Percentiles rank a stretch among this genome's conserved stretches.
Conservation (phyloP, 2,797 vertebrate genomes). For the Lerista edwardsae region DNA sequence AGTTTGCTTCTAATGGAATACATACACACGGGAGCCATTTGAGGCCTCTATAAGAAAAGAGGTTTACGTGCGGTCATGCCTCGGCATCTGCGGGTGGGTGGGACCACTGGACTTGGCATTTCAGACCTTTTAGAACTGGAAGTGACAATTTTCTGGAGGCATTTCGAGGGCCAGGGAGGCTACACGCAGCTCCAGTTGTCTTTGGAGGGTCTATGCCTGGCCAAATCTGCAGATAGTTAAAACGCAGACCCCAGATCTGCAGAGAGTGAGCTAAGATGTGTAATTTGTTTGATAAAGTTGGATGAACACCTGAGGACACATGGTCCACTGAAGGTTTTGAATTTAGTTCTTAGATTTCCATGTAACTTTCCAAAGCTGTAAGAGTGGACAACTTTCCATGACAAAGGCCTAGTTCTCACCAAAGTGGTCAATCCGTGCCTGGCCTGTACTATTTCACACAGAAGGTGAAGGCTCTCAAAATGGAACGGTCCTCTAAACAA, state of each 20-base stretch:
- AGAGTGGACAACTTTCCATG: conserved; percentile 8
- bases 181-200: too few relatives aligned
- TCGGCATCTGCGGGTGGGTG: too few relatives aligned
- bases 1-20: conserved; percentile 22
- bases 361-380: conserved; percentile 22
- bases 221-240: too few relatives aligned
- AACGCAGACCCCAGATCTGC: too few relatives aligned
- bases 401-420: background rate
- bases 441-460: background rate
- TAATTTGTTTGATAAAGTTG: conserved; percentile 41
- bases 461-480: background rate
- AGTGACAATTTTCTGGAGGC: too few relatives aligned
- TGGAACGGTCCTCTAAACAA: background rate
- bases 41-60: conserved; percentile 31
- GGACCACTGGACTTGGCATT: too few relatives aligned
- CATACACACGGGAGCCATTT: background rate
- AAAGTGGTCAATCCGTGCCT: background rate
- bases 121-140: too few relatives aligned
- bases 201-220: too few relatives aligned
- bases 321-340: conserved; percentile 40
- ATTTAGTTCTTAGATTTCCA: conserved; percentile 16
- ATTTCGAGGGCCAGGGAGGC: too few relatives aligned
- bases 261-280: too few relatives aligned
- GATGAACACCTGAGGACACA: conserved; percentile 32
- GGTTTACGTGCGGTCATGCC: too few relatives aligned